These are phyloP conservation scores for Drosophila melanica DNA, from an alignment of 1,140 invertebrate species.

Conservation along the genomic window DNA sequence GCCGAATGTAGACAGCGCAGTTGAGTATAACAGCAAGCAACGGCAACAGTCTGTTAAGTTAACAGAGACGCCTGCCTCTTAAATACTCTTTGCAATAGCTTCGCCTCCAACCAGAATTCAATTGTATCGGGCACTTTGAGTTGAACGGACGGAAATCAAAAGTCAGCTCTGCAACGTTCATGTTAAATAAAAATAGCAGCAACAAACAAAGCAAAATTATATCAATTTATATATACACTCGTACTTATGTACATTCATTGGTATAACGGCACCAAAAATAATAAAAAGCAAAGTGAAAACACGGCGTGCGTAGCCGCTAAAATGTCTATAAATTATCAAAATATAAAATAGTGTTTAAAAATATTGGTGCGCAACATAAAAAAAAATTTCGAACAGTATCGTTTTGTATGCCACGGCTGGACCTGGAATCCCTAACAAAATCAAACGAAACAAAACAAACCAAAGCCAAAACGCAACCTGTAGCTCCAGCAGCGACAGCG, in stretches of 20 bases:
- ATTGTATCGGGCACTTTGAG: conserved; percentile 54
- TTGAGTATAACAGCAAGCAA: conserved; percentile 24
- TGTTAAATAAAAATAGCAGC: conserved; percentile 42
- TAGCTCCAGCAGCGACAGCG: conserved; percentile 36
- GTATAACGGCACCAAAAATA: conserved; percentile 20
- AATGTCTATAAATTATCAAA: conserved; percentile 26
- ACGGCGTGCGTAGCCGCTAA: conserved; percentile 44
- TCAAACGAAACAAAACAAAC: conserved; percentile 8
- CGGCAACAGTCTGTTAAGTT: conserved; percentile 27
- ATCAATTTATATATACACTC: conserved; percentile 13
- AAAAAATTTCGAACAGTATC: neutral
- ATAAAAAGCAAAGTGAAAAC: conserved; percentile 46
- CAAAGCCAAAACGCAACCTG: conserved; percentile 57
- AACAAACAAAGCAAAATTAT: conserved; percentile 26
- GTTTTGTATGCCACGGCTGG: neutral
- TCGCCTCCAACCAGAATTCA: conserved; percentile 38
- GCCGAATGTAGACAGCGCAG: conserved; percentile 14
- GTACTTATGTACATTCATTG: conserved; percentile 2
- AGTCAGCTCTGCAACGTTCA: conserved; percentile 19
- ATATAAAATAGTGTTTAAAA: conserved; percentile 4
- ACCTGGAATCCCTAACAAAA: conserved; percentile 8
- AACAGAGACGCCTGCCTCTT: conserved; percentile 8
- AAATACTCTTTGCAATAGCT: conserved; percentile 22
- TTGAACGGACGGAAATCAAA: conserved; percentile 47
- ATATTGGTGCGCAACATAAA: neutral